Conservation (phyloP, 2,797 vertebrate genomes). For the Acipenser ruthenus region DNA sequence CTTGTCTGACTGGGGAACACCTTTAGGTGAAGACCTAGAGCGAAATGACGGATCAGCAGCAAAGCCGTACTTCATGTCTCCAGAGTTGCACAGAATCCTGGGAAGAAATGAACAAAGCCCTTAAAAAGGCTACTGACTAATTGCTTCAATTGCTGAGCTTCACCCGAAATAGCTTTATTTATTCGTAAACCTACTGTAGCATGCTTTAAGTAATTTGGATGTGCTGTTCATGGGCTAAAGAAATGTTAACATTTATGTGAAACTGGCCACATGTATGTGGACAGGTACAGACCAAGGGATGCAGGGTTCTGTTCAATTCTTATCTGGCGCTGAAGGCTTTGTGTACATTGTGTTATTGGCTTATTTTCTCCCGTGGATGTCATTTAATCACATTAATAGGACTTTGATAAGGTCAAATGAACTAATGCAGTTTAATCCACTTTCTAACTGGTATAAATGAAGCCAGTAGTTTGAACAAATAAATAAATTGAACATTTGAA, state of each 20-base stretch:
- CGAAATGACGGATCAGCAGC: constrained; percentile 86
- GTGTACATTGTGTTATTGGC: not conserved
- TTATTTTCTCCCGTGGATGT: no score
- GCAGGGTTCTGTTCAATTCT: constrained; percentile 13
- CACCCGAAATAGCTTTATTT: constrained; percentile 17
- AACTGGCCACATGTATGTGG: not conserved
- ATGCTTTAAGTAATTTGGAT: constrained; percentile 21
- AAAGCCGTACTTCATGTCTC: constrained; percentile 92
- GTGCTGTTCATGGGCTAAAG: constrained; percentile 10
- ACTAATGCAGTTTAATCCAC: no score
- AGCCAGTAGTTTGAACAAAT: no score
- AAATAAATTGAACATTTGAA: no score
- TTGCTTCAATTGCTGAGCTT: not conserved
- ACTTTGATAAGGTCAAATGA: no score
- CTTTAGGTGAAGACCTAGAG: constrained; percentile 92
- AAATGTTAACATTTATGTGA: not conserved
- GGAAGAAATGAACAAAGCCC: constrained; percentile 71
- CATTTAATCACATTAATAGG: no score
- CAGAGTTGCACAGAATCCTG: constrained; percentile 82
- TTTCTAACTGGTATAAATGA: no score
- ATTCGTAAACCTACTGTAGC: constrained; percentile 12
- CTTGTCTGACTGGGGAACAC: constrained; percentile 24
- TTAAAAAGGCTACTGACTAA: constrained; percentile 51
- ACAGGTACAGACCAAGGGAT: not conserved
- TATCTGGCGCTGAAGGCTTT: constrained; percentile 4